A percentile compares a stretch with the other conserved stretches of the same genome.
phyloP scores from a whole-genome alignment of 2,113 vertebrate species.

The Entelurus aequoreus region DNA sequence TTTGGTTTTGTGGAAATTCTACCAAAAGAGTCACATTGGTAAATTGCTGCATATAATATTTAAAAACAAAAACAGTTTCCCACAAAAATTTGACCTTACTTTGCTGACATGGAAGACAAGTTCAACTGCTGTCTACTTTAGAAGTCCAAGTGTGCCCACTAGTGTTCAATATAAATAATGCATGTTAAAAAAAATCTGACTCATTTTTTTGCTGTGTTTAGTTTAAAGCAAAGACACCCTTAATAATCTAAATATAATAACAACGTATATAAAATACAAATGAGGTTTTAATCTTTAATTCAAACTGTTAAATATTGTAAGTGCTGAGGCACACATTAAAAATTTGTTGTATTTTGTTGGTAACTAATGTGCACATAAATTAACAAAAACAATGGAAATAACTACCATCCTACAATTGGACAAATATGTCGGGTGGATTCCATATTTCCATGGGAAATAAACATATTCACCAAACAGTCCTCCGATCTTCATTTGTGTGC shows the following conservation, averaged over 20 bases:
- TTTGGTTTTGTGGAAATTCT: not conserved
- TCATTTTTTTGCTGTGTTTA: not conserved
- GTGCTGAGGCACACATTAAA: not conserved
- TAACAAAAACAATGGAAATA: not conserved
- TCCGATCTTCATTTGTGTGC: slow-evolving; percentile 17
- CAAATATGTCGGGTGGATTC: slow-evolving; percentile 9
- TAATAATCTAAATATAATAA: too few species aligned
- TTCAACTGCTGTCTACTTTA: not conserved
- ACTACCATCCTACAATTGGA: slow-evolving; percentile 12
- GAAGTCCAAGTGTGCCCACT: slow-evolving; percentile 40
- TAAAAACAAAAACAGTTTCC: not conserved
- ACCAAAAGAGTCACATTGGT: not conserved
- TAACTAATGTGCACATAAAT: not conserved
- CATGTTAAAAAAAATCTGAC: not conserved
- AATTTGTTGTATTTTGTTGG: not conserved
- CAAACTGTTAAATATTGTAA: not conserved
- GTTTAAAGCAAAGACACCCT: not conserved
- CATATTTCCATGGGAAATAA: slow-evolving; percentile 69
- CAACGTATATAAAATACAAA: too few species aligned
- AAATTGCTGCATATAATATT: not conserved
- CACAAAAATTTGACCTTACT: not conserved
- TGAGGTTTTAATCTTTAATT: too few species aligned
- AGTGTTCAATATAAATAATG: slow-evolving; percentile 31
- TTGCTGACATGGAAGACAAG: not conserved
- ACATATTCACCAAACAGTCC: slow-evolving; percentile 18